These are phyloP conservation scores for Chrysolina americana DNA, from an alignment of 2,888 invertebrate species.

Conservation along the genomic window DNA sequence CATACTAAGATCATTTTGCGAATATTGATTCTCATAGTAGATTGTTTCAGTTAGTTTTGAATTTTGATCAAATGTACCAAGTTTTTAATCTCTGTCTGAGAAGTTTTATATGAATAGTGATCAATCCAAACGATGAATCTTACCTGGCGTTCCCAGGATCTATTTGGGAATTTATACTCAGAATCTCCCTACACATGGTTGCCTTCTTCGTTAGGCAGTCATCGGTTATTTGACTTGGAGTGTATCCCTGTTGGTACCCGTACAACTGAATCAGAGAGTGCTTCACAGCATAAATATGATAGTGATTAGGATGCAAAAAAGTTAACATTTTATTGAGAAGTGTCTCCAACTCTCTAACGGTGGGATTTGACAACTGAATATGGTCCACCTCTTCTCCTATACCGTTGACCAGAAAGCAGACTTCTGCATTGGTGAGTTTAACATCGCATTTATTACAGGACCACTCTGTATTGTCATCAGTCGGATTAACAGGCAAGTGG, in stretches of 20 bases:
- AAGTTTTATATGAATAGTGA: neutral
- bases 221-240: conserved; percentile 72
- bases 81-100: neutral
- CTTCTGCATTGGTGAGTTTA: conserved; percentile 75
- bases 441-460: conserved; percentile 80
- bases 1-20: too few species aligned
- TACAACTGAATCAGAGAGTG: conserved; percentile 87
- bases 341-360: conserved; percentile 75
- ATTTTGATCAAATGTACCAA: too few species aligned
- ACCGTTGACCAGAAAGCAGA: conserved; percentile 78
- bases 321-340: conserved; percentile 79
- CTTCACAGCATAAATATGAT: conserved; percentile 85
- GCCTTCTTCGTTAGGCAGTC: conserved; percentile 78
- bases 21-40: too few species aligned
- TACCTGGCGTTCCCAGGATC: conserved; percentile 82
- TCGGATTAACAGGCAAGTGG: conserved; percentile 80
- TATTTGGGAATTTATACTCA: conserved; percentile 75
- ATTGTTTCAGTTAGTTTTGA: too few species aligned
- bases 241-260: conserved; percentile 78
- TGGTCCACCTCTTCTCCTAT: conserved; percentile 85
- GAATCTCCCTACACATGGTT: conserved; percentile 78
- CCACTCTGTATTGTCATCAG: conserved; percentile 83
- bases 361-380: conserved; percentile 75
- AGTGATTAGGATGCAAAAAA: conserved; percentile 88
- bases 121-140: neutral